These are phyloP conservation scores for Calypte anna DNA, from an alignment of 2,113 vertebrate genomes.

Conservation along the genomic window DNA sequence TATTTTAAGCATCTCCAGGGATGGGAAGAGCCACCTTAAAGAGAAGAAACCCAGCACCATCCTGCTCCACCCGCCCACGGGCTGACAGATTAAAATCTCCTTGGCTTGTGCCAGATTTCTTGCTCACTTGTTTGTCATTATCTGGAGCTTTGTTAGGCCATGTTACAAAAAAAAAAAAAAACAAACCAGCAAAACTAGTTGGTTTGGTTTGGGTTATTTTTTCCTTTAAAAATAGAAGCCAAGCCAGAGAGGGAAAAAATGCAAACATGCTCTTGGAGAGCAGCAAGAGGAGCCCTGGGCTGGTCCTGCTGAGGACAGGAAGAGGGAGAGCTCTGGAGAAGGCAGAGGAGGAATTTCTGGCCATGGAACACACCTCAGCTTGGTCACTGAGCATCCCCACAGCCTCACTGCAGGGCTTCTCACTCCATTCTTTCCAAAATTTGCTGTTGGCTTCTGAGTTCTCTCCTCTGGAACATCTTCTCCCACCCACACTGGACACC, in stretches of 20 bases:
- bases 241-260: background rate
- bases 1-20: slow-evolving; percentile 53
- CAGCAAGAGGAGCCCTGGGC: background rate
- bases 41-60: slow-evolving; percentile 19
- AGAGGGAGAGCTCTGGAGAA: background rate
- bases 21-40: slow-evolving; percentile 64
- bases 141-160: slow-evolving; percentile 35
- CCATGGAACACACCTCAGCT: background rate
- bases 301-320: background rate
- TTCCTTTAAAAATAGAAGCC: background rate
- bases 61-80: slow-evolving; percentile 26
- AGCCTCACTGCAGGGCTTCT: background rate
- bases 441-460: background rate
- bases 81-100: slow-evolving; percentile 50
- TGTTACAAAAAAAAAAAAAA: slow-evolving; percentile 27
- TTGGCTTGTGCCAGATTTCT: slow-evolving; percentile 51
- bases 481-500: background rate
- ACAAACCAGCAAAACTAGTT: too few relatives aligned
- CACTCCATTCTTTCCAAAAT: background rate
- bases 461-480: background rate
- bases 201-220: background rate
- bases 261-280: background rate
- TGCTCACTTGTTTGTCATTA: slow-evolving; percentile 72
- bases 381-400: background rate
- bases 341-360: background rate